Evolutionary conservation across 2,113 vertebrate species (phyloP).

Genomic region (Brienomyrus brachyistius): DNA sequence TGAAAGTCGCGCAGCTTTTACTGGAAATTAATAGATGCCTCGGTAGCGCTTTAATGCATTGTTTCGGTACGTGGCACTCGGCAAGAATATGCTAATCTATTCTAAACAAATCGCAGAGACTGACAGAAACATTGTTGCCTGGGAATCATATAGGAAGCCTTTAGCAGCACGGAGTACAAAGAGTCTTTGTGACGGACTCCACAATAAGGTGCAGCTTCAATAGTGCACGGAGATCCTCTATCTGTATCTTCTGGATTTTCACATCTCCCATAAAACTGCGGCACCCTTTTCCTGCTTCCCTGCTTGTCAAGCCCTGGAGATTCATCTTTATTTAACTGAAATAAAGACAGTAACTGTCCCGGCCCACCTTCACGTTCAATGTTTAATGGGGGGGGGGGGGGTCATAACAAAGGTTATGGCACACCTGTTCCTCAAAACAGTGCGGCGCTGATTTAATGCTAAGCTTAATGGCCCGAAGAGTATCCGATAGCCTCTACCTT

Average conservation of each 20-base stretch:
- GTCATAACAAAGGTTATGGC: neutral
- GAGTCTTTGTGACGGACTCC: neutral
- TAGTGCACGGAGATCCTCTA: neutral
- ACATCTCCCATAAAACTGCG: neutral
- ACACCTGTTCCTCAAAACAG: neutral
- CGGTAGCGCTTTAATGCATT: conserved; percentile 33
- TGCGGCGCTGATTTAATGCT: neutral
- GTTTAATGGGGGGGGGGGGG: neutral
- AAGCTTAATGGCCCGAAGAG: neutral
- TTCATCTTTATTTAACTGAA: neutral
- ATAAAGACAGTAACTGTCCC: neutral
- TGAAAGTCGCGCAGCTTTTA: conserved; percentile 43
- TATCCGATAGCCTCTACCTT: conserved; percentile 25
- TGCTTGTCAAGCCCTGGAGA: neutral
- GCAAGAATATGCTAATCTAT: conserved; percentile 42
- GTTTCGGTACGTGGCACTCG: conserved; percentile 28
- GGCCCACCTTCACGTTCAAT: neutral
- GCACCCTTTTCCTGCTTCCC: neutral
- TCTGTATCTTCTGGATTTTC: neutral
- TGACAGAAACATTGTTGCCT: conserved; percentile 37
- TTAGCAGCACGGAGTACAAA: conserved; percentile 3
- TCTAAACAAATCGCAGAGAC: conserved; percentile 9
- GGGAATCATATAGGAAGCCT: conserved; percentile 12
- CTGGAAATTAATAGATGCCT: conserved; percentile 54
- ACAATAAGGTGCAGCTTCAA: neutral